Conservation (phyloP, 2,797 vertebrate genomes). For the Euphonia xanthogaster region DNA sequence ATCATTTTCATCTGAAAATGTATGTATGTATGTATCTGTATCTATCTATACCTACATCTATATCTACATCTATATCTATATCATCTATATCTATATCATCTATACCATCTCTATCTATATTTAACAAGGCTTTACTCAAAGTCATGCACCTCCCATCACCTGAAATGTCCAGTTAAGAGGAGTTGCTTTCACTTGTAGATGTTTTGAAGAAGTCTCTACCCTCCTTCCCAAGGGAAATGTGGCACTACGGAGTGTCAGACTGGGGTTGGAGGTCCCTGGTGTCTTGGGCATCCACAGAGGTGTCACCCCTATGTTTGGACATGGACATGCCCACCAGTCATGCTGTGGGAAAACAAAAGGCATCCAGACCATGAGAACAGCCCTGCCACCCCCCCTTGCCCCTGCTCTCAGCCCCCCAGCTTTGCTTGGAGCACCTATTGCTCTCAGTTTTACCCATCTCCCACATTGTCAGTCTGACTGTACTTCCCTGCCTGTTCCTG, state of each 20-base stretch:
- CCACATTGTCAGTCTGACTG: neutral
- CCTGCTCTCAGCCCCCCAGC: neutral
- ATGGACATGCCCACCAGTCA: rapidly evolving
- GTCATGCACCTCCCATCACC: neutral
- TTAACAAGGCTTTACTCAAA: neutral
- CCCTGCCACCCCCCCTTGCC: neutral
- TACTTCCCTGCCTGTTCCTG: neutral
- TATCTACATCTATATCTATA: neutral
- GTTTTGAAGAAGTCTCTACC: neutral
- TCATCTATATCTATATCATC: neutral
- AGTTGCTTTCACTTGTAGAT: neutral
- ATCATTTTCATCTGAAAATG: neutral
- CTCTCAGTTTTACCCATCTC: neutral
- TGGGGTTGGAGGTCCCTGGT: rapidly evolving
- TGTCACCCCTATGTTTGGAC: rapidly evolving
- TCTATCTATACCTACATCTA: neutral
- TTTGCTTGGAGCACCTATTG: neutral
- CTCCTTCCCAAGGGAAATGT: neutral
- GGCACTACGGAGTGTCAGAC: neutral
- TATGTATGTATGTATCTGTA: too few relatives aligned
- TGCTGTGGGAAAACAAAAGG: neutral
- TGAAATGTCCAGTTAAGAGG: neutral
- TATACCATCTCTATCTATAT: neutral
- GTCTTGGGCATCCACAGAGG: neutral
- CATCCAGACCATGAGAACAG: rapidly evolving